Evolutionary conservation across 2,888 invertebrate species (phyloP), one percentile per base, ranked within the genome.

Genomic region (Galeruca laticollis): DNA sequence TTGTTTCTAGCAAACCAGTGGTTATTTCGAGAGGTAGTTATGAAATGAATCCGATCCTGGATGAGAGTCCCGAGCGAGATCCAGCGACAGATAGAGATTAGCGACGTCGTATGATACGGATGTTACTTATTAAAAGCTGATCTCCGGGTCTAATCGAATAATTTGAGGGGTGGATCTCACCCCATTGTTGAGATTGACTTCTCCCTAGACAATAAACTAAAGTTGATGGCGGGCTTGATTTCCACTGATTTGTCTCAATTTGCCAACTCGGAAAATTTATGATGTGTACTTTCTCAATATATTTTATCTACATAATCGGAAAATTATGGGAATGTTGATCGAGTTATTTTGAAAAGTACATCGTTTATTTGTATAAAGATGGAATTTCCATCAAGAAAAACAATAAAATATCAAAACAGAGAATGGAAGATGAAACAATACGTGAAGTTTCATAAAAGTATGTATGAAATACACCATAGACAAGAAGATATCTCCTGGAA

Each of bases 71-170:
- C 69, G 62, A 51, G 43, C 64, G 72, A 72, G 65, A 71, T 68
- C 65, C 69, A 71, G 64, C 73, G 74, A 74, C 73, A 73, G 71
- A 70, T 74, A 81, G 77, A 79, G 83, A 83, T 84, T 84, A 83
- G 82, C 82, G 82, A 81, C 81, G 81, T 82, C 82, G 82, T 80
- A 82, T 82, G 82, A 82, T 83, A 81, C 82, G 83, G 84, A 84
- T 84, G 83, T 82, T 81, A 80, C 83, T 84, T 85, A 85, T 85
- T 85, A 85, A 84, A 85, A 81, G 83, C 80, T 82, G 83, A 82
- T 83, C 84, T 81, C 82, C 81, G 80, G 76, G 79, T 77, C 84
- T 84, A 84, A 84, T 84, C 84, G 82, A 78, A 79, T 84, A 84
- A 84, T 84, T 84, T 79, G 79, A 79, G 81, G 84, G 84, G 84